Conservation (phyloP, 35 echinoderm and acorn worm species). For the Acanthaster planci region DNA sequence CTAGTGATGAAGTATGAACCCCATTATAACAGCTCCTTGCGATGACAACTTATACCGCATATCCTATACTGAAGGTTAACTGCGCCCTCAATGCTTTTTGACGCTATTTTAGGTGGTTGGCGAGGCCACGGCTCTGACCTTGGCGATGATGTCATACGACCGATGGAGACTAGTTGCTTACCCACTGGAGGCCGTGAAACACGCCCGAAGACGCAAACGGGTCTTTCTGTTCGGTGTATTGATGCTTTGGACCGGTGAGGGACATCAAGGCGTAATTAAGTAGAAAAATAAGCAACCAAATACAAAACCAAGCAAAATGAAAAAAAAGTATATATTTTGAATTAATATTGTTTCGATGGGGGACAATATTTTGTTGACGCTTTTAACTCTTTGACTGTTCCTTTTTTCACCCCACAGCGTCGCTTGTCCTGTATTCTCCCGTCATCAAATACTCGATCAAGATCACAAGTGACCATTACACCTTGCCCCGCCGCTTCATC, state of each 20-base stretch:
- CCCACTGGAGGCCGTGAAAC: not conserved
- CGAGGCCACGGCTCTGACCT: not conserved
- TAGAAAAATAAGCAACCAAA: no score
- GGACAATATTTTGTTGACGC: not conserved
- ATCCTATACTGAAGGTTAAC: no score
- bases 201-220: not conserved
- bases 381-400: not conserved
- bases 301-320: no score
- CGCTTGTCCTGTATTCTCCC: not conserved
- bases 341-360: no score
- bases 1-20: no score
- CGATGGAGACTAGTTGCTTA: slow-evolving; percentile 1
- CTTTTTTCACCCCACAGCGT: not conserved
- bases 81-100: not conserved
- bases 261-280: no score
- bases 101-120: not conserved
- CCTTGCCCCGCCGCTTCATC: not conserved
- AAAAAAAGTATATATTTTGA: no score
- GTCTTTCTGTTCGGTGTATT: no score
- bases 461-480: no score
- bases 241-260: no score
- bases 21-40: no score
- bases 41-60: no score
- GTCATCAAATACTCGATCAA: not conserved
- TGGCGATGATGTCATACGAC: slow-evolving; percentile 17